These are phyloP conservation scores for Gymnoscopelus microlampas DNA, from an alignment of 2,797 vertebrate species.

Conservation along the genomic window DNA sequence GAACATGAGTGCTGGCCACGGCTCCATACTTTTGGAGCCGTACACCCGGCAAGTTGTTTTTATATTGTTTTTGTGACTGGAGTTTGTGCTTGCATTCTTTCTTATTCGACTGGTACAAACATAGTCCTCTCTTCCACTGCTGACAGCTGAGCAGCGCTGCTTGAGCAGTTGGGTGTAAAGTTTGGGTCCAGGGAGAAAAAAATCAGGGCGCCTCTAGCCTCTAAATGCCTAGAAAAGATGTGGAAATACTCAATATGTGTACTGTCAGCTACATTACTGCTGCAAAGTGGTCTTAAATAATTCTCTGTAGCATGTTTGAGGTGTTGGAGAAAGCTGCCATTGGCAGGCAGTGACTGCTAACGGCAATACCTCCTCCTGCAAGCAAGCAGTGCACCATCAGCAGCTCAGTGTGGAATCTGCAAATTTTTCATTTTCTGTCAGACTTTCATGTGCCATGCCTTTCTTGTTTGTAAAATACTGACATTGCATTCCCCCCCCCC, in stretches of 20 bases:
- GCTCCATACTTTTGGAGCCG: no score
- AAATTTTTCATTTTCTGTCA: constrained; percentile 49
- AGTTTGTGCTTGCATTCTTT: no score
- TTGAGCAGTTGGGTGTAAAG: no score
- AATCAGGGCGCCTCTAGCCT: no score
- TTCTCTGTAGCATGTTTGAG: neutral
- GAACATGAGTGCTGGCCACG: no score
- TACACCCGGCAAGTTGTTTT: no score
- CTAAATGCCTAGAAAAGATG: neutral
- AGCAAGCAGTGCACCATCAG: constrained; percentile 50
- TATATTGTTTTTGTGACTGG: no score
- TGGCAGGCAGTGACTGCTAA: constrained; percentile 13
- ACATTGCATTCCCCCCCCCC: constrained; percentile 2
- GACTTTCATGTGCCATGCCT: constrained; percentile 53
- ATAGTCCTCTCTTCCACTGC: no score
- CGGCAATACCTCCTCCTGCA: constrained; percentile 30
- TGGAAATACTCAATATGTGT: neutral
- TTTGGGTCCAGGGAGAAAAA: no score
- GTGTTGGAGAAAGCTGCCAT: constrained; percentile 19
- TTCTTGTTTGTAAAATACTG: constrained; percentile 47
- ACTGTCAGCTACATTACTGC: neutral
- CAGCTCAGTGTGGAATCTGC: constrained; percentile 52
- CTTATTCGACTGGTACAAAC: no score
- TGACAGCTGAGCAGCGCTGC: no score
- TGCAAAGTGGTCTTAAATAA: neutral